Evolutionary conservation across 2,113 vertebrate genomes (phyloP), one percentile per base, ranked within the genome.

Genomic region (Cyanoderma ruficeps): DNA sequence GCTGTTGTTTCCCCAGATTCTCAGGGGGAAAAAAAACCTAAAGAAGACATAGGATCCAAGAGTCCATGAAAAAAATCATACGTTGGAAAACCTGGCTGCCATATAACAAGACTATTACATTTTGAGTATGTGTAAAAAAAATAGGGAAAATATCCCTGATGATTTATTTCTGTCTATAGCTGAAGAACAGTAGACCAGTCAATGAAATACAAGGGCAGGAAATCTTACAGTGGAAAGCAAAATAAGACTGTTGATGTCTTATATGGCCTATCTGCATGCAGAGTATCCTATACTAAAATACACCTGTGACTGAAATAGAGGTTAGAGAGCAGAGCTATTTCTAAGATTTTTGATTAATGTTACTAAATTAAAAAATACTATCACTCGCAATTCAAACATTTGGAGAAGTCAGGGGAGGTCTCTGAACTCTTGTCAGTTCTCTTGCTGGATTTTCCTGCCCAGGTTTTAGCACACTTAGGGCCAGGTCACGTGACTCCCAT

Each of bases 101-200:
- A 1, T 27, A 5, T 42, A 72, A 59, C 10, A 65, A 68, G 33
- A 31, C 21, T 39, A 22, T 47, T 89, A 35, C 7, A 7, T 57
- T 89, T 87, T 75, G 52, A 85, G 46, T 82, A 31, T 23, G 64
- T 47, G 27, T 6, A 12, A 61, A 65, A 61, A 65, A 90, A 88
- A 28, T 24, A 17, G 15, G n/a, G n/a, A n/a, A n/a, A n/a, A n/a
- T n/a, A n/a, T n/a, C n/a, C n/a, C n/a, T n/a, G n/a, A n/a, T n/a
- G n/a, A n/a, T n/a, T n/a, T n/a, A n/a, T n/a, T n/a, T n/a, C n/a
- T 61, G 6, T 24, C 67, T 1, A 0, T 70, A 83, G 50, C 0
- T 46, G 90, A 83, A 89, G 71, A 88, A 50, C 6, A 35, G 20
- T n/a, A 35, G 57, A 33, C 12, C 23, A 59, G 46, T 21, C 49